Conservation (phyloP, 2,113 vertebrate species). For the Egretta garzetta region DNA sequence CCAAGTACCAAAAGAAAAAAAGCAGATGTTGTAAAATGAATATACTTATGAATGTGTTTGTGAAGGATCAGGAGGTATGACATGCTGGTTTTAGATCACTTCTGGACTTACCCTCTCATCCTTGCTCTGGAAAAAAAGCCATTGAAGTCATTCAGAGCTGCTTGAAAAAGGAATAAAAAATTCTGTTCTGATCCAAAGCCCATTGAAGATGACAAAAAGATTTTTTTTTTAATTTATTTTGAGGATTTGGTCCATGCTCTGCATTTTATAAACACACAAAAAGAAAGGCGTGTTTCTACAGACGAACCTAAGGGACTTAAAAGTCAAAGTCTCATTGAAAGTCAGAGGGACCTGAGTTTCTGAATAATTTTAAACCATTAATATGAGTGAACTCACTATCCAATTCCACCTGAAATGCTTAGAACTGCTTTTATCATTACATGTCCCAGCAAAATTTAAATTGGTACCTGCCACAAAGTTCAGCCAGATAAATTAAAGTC, state of each 20-base stretch:
- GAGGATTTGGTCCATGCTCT: neutral
- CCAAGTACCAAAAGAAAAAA: neutral
- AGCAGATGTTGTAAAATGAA: neutral
- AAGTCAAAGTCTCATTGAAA: neutral
- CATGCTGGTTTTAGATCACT: neutral
- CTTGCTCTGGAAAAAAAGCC: neutral
- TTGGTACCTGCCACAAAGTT: constrained; percentile 62
- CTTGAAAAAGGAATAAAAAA: neutral
- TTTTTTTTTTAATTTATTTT: neutral
- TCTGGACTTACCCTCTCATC: neutral
- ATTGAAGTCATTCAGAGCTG: neutral
- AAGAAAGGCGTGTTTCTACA: neutral
- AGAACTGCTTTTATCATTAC: constrained; percentile 41
- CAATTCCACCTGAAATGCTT: neutral
- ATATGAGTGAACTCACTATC: neutral
- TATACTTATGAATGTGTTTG: neutral
- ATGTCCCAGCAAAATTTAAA: constrained; percentile 61
- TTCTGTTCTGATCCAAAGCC: neutral
- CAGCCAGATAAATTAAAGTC: constrained; percentile 56
- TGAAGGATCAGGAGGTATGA: neutral
- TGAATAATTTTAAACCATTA: neutral
- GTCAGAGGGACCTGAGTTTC: neutral
- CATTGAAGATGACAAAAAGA: neutral
- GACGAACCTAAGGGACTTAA: neutral
- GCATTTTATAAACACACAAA: neutral